Percentiles rank a stretch among this genome's conserved stretches.
These are phyloP conservation scores for Rhagium mordax DNA, from an alignment of 2,888 invertebrate species.

Conservation along the genomic window DNA sequence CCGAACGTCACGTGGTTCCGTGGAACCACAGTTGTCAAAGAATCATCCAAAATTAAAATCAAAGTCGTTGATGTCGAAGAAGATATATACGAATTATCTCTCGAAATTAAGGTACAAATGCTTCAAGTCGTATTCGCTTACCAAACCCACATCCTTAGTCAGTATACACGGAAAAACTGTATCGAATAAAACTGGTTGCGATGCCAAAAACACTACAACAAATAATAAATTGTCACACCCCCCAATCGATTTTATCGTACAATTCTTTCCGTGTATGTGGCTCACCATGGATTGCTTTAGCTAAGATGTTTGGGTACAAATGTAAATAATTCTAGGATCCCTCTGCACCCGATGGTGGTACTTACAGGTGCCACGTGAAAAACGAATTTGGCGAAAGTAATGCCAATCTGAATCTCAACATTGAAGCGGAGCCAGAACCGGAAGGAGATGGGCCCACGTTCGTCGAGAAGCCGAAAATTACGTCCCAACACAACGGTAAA, in stretches of 20 bases:
- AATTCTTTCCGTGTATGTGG: no score
- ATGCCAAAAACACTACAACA: no score
- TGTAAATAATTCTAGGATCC: constrained; percentile 77
- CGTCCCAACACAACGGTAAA: constrained; percentile 87
- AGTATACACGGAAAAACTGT: no score
- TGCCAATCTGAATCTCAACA: constrained; percentile 96
- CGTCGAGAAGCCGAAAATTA: constrained; percentile 90
- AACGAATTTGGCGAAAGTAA: constrained; percentile 98
- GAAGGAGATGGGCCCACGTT: constrained; percentile 96
- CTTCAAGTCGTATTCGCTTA: no score
- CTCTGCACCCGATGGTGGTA: constrained; percentile 85
- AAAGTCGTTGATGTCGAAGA: constrained; percentile 84
- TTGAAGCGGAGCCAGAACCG: constrained; percentile 95
- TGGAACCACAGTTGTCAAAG: constrained; percentile 88
- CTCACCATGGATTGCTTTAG: no score
- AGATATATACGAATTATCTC: constrained; percentile 89
- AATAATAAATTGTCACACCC: no score
- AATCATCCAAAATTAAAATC: constrained; percentile 88
- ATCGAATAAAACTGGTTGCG: no score
- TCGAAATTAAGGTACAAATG: constrained; percentile 82
- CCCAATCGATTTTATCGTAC: no score
- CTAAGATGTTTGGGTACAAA: no score
- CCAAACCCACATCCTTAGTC: no score
- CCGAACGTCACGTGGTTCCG: constrained; percentile 97
- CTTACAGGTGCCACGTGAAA: constrained; percentile 94